These are phyloP conservation scores for Amphimallon solstitiale DNA, from an alignment of 2,888 invertebrate species.

Conservation along the genomic window DNA sequence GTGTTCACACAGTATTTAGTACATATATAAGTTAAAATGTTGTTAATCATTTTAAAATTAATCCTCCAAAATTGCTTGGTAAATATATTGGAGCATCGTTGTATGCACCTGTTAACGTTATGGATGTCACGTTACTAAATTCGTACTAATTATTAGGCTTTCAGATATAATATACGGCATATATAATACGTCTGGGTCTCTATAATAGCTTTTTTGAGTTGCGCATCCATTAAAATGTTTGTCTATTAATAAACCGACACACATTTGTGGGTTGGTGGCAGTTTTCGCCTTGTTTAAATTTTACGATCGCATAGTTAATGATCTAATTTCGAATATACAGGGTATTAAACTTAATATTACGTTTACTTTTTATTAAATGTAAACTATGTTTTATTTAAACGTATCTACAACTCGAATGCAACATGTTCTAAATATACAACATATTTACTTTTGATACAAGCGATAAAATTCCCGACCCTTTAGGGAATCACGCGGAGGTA, in stretches of 20 bases:
- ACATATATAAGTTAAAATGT: too few species aligned
- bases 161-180: background rate
- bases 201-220: constrained; percentile 13
- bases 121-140: constrained; percentile 18
- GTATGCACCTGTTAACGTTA: constrained; percentile 17
- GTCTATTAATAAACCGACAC: constrained; percentile 24
- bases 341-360: too few species aligned
- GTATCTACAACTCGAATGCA: too few species aligned
- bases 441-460: too few species aligned
- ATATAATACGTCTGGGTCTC: background rate
- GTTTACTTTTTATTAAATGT: too few species aligned
- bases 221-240: constrained; percentile 26
- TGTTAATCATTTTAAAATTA: too few species aligned
- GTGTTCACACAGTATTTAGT: too few species aligned
- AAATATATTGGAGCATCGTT: background rate
- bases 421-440: too few species aligned
- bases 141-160: background rate
- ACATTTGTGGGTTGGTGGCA: constrained; percentile 23
- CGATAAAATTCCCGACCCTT: too few species aligned
- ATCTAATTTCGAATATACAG: background rate
- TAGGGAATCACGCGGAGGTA: too few species aligned
- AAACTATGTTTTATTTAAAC: too few species aligned
- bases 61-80: too few species aligned
- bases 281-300: constrained; percentile 29
- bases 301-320: constrained; percentile 19